A percentile compares a stretch with the other conserved stretches of the same genome.
Conservation (phyloP, 2,113 vertebrate species). For the Stigmatopora argus region DNA sequence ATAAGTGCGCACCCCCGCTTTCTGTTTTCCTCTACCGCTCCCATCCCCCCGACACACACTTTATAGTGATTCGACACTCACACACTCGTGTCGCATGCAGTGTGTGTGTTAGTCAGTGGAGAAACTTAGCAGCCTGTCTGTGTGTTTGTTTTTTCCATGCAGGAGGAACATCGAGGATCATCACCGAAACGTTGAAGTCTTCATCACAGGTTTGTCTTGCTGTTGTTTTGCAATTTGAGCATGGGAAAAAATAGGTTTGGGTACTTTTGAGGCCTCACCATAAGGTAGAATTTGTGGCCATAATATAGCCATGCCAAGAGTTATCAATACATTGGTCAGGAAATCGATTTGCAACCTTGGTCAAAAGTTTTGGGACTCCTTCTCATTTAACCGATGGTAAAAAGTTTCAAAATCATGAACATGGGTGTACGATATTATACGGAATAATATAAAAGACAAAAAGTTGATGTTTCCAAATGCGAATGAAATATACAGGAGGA, state of each 20-base stretch:
- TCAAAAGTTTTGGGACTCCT: no score
- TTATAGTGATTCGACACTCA: constrained; percentile 33
- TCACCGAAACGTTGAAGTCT: not conserved
- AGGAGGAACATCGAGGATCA: constrained; percentile 15
- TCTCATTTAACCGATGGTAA: no score
- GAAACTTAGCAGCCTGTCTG: constrained; percentile 55
- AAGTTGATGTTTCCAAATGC: no score
- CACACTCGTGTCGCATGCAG: constrained; percentile 51
- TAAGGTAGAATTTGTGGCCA: no score
- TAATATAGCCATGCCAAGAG: no score
- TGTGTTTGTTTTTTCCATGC: constrained; percentile 42
- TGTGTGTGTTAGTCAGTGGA: constrained; percentile 53
- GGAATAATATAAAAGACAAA: no score
- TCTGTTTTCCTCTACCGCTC: constrained; percentile 26
- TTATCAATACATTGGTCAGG: no score
- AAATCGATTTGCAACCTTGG: no score
- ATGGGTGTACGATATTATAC: no score
- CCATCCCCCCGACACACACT: constrained; percentile 48
- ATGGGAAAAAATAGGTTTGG: not conserved
- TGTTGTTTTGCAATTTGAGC: not conserved
- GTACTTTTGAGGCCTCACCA: no score
- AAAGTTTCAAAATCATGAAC: no score
- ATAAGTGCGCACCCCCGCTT: constrained; percentile 20
- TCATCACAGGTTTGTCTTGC: not conserved
- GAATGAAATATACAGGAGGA: no score